Base-by-base conservation (phyloP, 1,140 invertebrate genomes). In the Frieseomelitta varia region DNA sequence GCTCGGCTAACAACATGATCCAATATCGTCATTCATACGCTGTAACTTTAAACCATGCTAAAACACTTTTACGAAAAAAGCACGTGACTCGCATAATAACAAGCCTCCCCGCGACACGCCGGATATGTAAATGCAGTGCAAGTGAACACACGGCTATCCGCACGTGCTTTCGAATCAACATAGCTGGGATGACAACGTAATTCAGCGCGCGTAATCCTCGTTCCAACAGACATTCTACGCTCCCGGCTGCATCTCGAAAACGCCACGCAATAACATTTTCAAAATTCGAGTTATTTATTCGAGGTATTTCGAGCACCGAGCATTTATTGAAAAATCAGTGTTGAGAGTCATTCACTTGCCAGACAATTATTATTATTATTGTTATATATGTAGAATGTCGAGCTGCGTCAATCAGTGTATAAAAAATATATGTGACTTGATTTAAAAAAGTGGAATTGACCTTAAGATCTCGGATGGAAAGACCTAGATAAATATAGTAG, bases 91-190 rank as follows among this genome's bases (percentile, higher is more conserved):
- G 58, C 10, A n/a, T 19, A 27, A 63, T 63, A 77, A 63, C 27
- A 27, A 77, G 56, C 15, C 27, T 27, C 6, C 1, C 55, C 30
- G 21, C 12, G 67, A 39, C 34, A 58, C 15, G 21, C 30, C 15
- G 56, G 21, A 76, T 47, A 76, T 63, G 74, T 27, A 63, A 56
- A 79, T 68, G 47, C 21, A 61, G 30, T 39, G 63, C 21, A 21
- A 68, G 47, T 53, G 47, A 67, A 53, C 61, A 24, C 39, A 30
- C 8, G 24, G 11, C 63, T 55, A 55, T 17, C n/a, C 21, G 17
- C 27, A 51, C 63, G 30, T 68, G 51, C 65, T 68, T 79, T 79
- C 63, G 21, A 68, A 79, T 68, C 47, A 68, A 79, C 63, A 34
- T 68, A 53, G 63, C 11, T n/a, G 61, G 47, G 19, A 69, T 67